Conservation (phyloP, 2,888 invertebrate genomes). For the Aporophyla nigra region DNA sequence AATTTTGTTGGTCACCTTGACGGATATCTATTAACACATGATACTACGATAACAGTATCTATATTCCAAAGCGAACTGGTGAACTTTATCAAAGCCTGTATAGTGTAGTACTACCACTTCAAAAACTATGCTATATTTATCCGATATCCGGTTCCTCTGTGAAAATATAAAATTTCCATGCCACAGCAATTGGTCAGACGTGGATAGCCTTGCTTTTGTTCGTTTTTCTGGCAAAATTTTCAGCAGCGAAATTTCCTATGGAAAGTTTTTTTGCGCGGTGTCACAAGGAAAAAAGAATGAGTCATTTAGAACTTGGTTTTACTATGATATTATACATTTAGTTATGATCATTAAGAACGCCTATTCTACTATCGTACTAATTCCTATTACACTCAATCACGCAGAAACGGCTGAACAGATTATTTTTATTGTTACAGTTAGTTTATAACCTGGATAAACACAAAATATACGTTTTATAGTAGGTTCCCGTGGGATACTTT, state of each 20-base stretch:
- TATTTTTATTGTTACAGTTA: too few relatives aligned
- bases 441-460: too few relatives aligned
- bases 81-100: slow-evolving; percentile 22
- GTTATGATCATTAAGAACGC: too few relatives aligned
- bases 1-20: too few relatives aligned
- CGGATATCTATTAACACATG: too few relatives aligned
- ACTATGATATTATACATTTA: background rate
- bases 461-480: too few relatives aligned
- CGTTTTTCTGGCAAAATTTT: slow-evolving; percentile 12
- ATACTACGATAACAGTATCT: background rate
- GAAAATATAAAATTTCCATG: slow-evolving; percentile 40
- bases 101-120: background rate
- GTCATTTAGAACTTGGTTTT: background rate
- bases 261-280: background rate
- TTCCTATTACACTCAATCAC: too few relatives aligned
- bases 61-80: background rate
- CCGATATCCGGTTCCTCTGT: slow-evolving; percentile 19
- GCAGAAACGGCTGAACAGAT: too few relatives aligned
- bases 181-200: slow-evolving; percentile 42
- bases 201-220: slow-evolving; percentile 19
- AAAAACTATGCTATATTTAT: slow-evolving; percentile 16
- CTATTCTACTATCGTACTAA: too few relatives aligned
- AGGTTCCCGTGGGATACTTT: too few relatives aligned
- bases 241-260: slow-evolving; percentile 13
- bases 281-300: background rate